Conservation (phyloP, 2,113 vertebrate genomes). For the Noctilio leporinus region DNA sequence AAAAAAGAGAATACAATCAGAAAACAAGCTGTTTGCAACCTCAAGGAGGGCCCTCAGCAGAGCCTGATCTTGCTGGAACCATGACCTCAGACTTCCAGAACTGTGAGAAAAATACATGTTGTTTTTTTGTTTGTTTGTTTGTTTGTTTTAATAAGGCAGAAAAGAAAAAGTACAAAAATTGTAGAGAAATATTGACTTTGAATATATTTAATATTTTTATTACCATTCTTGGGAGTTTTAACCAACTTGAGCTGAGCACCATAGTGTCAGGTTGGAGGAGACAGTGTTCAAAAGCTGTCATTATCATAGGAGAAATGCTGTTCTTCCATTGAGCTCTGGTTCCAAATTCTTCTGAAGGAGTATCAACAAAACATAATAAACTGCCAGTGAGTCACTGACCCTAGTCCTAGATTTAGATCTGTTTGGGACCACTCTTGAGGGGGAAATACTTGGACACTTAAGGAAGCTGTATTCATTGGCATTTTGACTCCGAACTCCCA, state of each 20-base stretch:
- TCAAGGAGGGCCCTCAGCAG: too few relatives aligned
- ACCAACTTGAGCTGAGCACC: not conserved
- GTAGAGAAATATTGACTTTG: not conserved
- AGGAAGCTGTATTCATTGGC: not conserved
- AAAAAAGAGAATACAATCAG: too few relatives aligned
- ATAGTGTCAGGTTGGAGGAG: not conserved
- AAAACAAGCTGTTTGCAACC: too few relatives aligned
- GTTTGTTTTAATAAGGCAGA: too few relatives aligned
- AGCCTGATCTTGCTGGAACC: too few relatives aligned
- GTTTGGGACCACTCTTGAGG: not conserved
- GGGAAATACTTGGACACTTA: not conserved
- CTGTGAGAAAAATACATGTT: too few relatives aligned
- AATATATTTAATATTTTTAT: not conserved
- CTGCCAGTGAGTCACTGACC: not conserved
- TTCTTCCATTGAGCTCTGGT: not conserved
- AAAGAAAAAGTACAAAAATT: not conserved
- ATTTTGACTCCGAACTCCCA: not conserved
- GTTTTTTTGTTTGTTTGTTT: too few relatives aligned
- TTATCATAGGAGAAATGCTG: not conserved
- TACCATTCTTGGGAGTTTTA: not conserved
- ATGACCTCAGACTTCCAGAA: too few relatives aligned
- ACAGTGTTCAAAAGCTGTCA: not conserved
- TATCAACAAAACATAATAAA: not conserved
- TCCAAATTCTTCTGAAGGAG: not conserved
- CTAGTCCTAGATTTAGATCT: not conserved